Evolutionary conservation across 2,113 vertebrate species (phyloP).

Genomic region (Uropsilus gracilis): DNA sequence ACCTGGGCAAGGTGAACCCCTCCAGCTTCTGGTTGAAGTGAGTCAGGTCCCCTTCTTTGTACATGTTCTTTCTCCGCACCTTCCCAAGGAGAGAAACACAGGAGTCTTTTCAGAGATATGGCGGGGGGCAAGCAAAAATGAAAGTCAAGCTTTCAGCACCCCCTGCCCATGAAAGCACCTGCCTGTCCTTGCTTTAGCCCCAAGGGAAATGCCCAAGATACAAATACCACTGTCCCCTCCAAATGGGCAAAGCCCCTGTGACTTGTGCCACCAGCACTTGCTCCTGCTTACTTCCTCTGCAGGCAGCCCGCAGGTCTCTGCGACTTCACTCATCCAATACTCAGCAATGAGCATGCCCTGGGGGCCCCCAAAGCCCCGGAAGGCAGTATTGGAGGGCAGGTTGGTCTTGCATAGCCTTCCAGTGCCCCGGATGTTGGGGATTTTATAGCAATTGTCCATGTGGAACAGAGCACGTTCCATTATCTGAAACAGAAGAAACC

Average conservation of each 20-base stretch:
- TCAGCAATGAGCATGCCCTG: conserved; percentile 96
- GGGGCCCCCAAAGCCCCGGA: conserved; percentile 96
- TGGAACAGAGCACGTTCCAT: conserved; percentile 94
- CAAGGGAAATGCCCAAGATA: background rate
- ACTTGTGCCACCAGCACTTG: background rate
- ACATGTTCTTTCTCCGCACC: conserved; percentile 93
- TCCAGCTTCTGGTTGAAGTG: conserved; percentile 94
- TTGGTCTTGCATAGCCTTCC: conserved; percentile 95
- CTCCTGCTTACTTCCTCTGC: conserved; percentile 90
- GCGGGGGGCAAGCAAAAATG: background rate
- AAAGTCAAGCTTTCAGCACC: background rate
- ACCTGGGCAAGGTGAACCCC: conserved; percentile 89
- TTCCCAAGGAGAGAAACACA: conserved; percentile 77
- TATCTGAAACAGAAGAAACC: conserved; percentile 85
- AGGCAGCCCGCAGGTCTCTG: conserved; percentile 87
- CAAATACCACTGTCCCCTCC: background rate
- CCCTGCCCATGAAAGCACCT: background rate
- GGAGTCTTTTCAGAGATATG: background rate
- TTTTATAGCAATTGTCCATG: conserved; percentile 95
- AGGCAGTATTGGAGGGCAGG: conserved; percentile 96
- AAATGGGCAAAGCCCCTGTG: background rate
- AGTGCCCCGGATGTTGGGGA: conserved; percentile 90
- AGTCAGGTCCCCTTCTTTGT: conserved; percentile 91
- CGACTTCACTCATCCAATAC: conserved; percentile 93
- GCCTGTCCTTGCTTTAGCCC: background rate